These are phyloP conservation scores for Argyresthia albistria DNA, from an alignment of 2,888 invertebrate species.

Conservation along the genomic window DNA sequence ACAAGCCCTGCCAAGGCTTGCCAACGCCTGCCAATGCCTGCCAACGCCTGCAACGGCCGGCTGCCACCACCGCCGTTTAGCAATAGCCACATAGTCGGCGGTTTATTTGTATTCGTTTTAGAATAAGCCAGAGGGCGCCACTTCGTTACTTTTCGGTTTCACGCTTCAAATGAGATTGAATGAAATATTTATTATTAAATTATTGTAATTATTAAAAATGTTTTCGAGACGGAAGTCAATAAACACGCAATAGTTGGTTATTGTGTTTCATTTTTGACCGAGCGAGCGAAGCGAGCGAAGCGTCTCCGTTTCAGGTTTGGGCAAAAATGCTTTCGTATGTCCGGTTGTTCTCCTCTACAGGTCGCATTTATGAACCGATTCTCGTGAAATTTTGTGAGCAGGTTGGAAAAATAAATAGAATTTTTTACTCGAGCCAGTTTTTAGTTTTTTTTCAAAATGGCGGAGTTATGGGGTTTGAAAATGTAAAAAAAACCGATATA, in stretches of 20 bases:
- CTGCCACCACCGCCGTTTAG: slow-evolving; percentile 21
- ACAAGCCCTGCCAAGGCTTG: slow-evolving; percentile 19
- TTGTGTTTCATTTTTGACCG: slow-evolving; percentile 38
- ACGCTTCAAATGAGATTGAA: slow-evolving; percentile 58
- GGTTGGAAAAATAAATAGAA: too few relatives aligned
- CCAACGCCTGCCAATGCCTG: slow-evolving; percentile 15
- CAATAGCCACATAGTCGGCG: slow-evolving; percentile 71
- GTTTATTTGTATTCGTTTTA: slow-evolving; percentile 69
- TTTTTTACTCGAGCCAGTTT: too few relatives aligned
- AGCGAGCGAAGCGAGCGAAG: too few relatives aligned
- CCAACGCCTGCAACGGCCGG: slow-evolving; percentile 1
- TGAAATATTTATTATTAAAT: slow-evolving; percentile 45
- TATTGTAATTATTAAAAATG: slow-evolving; percentile 47
- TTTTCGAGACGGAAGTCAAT: slow-evolving; percentile 69
- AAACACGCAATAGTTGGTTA: slow-evolving; percentile 73
- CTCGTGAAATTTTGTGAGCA: too few relatives aligned
- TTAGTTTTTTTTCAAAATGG: too few relatives aligned
- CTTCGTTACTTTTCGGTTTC: slow-evolving; percentile 50
- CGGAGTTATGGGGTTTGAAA: too few relatives aligned
- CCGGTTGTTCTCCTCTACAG: too few relatives aligned
- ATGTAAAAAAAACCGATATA: too few relatives aligned
- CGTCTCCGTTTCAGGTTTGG: too few relatives aligned
- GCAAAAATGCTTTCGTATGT: too few relatives aligned
- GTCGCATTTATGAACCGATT: too few relatives aligned
- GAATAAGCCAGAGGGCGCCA: slow-evolving; percentile 55